A percentile compares a stretch with the other conserved stretches of the same genome.
Evolutionary conservation across 2,888 invertebrate species (phyloP).

Genomic region (Lottia scabra): DNA sequence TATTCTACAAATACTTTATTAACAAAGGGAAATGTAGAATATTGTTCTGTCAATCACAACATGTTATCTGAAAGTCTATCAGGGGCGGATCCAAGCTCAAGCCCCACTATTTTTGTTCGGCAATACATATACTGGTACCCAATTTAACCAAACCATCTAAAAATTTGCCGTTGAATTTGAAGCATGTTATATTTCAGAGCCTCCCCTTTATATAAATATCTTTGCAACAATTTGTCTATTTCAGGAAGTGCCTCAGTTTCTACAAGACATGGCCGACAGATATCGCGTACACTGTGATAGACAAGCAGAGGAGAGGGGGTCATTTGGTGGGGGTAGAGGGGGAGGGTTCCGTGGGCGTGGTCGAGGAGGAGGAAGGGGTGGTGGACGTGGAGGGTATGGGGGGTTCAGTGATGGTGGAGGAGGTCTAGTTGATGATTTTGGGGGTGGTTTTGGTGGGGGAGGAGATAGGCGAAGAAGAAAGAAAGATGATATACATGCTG

Average conservation of each 20-base stretch:
- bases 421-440: background rate
- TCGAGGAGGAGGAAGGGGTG: constrained; percentile 29
- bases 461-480: constrained; percentile 8
- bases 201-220: no score
- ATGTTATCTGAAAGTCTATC: no score
- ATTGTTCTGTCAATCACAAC: no score
- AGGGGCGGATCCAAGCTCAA: no score
- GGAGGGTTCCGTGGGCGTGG: constrained; percentile 61
- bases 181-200: no score
- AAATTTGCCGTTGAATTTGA: no score
- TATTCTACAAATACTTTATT: no score
- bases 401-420: background rate
- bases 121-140: no score
- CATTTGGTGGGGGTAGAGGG: constrained; percentile 71
- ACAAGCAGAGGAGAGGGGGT: constrained; percentile 57
- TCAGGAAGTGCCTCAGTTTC: constrained; percentile 81
- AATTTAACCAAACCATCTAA: no score
- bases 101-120: no score
- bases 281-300: constrained; percentile 72
- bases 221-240: constrained; percentile 9
- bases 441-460: constrained; percentile 7
- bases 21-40: no score
- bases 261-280: constrained; percentile 82
- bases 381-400: constrained; percentile 54
- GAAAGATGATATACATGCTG: constrained; percentile 10